Evolutionary conservation across 1,140 invertebrate species (phyloP).

Genomic region (Gryllus bimaculatus): DNA sequence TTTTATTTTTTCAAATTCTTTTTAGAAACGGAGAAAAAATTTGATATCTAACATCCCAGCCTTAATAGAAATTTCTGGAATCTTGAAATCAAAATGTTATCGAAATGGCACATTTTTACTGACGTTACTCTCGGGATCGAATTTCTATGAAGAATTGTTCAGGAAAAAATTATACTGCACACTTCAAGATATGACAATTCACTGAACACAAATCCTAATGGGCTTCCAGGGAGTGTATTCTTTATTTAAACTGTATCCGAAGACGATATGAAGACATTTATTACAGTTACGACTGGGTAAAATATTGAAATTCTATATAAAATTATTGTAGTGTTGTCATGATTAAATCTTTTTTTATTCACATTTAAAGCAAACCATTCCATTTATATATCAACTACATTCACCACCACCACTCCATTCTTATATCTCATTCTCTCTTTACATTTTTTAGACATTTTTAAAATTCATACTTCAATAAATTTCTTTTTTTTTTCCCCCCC

Average conservation of each 20-base stretch:
- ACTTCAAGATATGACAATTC: slow-evolving; percentile 60
- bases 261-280: slow-evolving; percentile 49
- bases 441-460: too few species aligned
- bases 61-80: slow-evolving; percentile 51
- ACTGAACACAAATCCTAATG: slow-evolving; percentile 58
- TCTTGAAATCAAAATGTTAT: slow-evolving; percentile 44
- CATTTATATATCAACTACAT: too few species aligned
- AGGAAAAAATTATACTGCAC: slow-evolving; percentile 59
- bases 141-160: slow-evolving; percentile 57
- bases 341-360: not conserved
- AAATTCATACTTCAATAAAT: too few species aligned
- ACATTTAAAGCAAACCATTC: too few species aligned
- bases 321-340: slow-evolving; percentile 21
- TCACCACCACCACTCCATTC: too few species aligned
- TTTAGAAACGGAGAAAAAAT: slow-evolving; percentile 38
- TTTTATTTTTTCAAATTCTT: not conserved
- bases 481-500: too few species aligned
- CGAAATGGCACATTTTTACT: slow-evolving; percentile 49
- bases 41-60: slow-evolving; percentile 42
- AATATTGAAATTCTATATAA: not conserved
- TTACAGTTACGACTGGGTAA: slow-evolving; percentile 44
- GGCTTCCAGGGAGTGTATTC: slow-evolving; percentile 63
- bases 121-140: slow-evolving; percentile 53
- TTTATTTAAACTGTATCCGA: slow-evolving; percentile 61
- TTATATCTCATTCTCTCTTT: too few species aligned